These are phyloP conservation scores for Sinocyclocheilus grahami DNA, from an alignment of 2,113 vertebrate species.

Conservation along the genomic window DNA sequence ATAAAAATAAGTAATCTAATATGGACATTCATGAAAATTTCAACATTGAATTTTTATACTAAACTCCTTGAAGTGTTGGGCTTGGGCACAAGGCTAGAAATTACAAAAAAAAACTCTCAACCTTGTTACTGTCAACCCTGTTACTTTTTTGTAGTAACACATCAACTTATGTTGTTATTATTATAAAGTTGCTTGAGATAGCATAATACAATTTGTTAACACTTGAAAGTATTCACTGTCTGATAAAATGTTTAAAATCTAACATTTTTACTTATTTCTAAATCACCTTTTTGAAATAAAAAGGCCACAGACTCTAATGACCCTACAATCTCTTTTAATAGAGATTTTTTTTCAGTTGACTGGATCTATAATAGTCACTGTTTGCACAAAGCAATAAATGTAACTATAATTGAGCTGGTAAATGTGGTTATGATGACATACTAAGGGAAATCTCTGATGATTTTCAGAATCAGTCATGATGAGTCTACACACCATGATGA, in stretches of 20 bases:
- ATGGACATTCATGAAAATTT: background rate
- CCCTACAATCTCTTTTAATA: too few relatives aligned
- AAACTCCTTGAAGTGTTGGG: background rate
- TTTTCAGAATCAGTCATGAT: background rate
- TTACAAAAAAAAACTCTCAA: background rate
- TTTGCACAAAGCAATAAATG: background rate
- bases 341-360: too few relatives aligned
- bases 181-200: background rate
- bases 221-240: background rate
- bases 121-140: too few relatives aligned
- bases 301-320: too few relatives aligned
- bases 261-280: too few relatives aligned
- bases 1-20: background rate
- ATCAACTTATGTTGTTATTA: background rate
- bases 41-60: background rate
- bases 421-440: conserved; percentile 16
- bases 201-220: background rate
- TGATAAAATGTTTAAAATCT: background rate
- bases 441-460: conserved; percentile 1
- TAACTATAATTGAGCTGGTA: background rate
- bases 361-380: too few relatives aligned
- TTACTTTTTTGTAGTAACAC: too few relatives aligned
- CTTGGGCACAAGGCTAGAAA: background rate
- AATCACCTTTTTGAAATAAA: too few relatives aligned
- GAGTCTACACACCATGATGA: conserved; percentile 75